Evolutionary conservation across 1,140 invertebrate species (phyloP).

Genomic region (Palaemon carinicauda): DNA sequence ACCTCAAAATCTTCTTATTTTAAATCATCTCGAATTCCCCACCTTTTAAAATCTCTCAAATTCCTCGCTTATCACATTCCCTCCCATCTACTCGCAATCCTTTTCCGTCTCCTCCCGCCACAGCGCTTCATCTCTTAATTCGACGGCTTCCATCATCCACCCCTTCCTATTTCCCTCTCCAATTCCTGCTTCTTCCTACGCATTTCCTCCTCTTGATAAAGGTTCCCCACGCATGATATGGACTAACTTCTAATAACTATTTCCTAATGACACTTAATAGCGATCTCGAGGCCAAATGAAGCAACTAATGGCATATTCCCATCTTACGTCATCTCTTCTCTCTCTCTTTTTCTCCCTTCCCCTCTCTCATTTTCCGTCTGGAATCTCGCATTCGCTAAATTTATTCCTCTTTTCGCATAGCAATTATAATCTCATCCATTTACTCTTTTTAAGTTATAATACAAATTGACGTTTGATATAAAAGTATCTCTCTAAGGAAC

Average conservation of each 20-base stretch:
- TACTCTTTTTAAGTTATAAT: not conserved
- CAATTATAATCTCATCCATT: no score
- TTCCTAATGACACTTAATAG: not conserved
- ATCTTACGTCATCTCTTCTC: not conserved
- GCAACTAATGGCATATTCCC: not conserved
- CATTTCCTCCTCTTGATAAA: not conserved
- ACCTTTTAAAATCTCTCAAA: not conserved
- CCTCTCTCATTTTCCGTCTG: not conserved
- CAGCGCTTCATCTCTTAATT: no score
- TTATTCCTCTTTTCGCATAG: not conserved
- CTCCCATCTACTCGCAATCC: not conserved
- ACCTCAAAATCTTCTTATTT: no score
- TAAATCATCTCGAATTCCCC: not conserved
- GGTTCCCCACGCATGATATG: not conserved
- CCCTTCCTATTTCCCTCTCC: no score
- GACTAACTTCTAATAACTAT: not conserved
- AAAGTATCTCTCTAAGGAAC: not conserved
- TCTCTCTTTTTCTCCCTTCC: not conserved
- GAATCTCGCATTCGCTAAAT: not conserved
- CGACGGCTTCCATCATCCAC: no score
- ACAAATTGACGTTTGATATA: no score
- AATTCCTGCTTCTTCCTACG: not conserved
- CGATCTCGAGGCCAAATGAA: not conserved
- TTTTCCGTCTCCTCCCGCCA: no score
- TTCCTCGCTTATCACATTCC: not conserved